Conservation (phyloP, 2,797 vertebrate genomes). For the Coranthus polyacanthus region DNA sequence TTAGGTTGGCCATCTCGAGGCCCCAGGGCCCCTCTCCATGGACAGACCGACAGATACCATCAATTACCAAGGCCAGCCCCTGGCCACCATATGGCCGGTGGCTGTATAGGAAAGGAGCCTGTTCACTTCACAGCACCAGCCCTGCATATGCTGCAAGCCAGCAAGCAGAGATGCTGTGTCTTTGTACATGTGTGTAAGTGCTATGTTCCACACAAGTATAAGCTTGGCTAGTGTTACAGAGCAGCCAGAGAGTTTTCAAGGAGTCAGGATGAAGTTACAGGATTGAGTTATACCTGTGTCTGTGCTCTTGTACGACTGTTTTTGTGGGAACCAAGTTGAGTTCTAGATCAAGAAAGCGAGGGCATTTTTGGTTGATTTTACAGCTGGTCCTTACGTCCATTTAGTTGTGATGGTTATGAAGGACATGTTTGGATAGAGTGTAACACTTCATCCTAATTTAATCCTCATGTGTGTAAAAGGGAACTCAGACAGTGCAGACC, state of each 20-base stretch:
- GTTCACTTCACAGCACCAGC: conserved; percentile 72
- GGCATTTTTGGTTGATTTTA: conserved; percentile 4
- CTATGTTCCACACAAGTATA: conserved; percentile 47
- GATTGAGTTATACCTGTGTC: conserved; percentile 68
- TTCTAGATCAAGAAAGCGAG: conserved; percentile 2
- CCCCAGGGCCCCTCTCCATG: conserved; percentile 75
- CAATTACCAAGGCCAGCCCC: conserved; percentile 83
- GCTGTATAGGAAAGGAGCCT: conserved; percentile 81
- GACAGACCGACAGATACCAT: conserved; percentile 85
- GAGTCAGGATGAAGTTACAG: conserved; percentile 77
- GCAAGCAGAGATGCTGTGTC: conserved; percentile 71
- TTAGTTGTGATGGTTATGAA: neutral
- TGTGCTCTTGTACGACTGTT: conserved; percentile 24
- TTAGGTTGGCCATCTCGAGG: conserved; percentile 73
- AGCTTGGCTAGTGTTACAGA: conserved; percentile 80
- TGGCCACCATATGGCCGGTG: conserved; percentile 88
- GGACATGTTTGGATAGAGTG: too few species aligned
- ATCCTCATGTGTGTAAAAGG: too few species aligned
- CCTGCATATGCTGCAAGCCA: conserved; percentile 81
- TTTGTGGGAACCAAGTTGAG: conserved; percentile 20
- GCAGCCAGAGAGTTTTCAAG: conserved; percentile 62
- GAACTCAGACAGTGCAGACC: too few species aligned
- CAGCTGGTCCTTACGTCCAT: neutral
- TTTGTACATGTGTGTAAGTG: conserved; percentile 35
- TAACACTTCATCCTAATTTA: too few species aligned